phyloP scores from a whole-genome alignment of 2,113 vertebrate species.

The Malaclemys terrapin region DNA sequence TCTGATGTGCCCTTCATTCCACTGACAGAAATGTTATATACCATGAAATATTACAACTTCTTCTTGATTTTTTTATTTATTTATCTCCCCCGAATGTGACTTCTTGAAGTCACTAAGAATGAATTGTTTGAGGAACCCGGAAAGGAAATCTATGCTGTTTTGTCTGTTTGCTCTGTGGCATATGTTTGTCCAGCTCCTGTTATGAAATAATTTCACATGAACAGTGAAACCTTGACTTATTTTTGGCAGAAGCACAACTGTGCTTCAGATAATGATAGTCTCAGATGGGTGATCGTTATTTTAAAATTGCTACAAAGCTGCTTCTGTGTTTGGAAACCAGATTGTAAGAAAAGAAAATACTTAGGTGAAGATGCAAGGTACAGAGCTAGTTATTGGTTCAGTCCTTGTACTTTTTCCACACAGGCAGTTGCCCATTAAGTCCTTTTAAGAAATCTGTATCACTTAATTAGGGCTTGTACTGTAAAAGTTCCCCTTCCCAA shows the following conservation, averaged over 20 bases:
- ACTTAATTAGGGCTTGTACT: accelerated
- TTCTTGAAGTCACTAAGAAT: background rate
- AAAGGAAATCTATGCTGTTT: background rate
- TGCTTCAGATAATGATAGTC: background rate
- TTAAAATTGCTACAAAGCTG: background rate
- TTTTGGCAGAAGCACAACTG: background rate
- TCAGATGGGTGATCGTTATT: background rate
- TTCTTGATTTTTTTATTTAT: background rate
- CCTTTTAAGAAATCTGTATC: background rate
- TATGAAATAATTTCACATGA: background rate
- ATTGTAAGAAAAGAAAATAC: background rate
- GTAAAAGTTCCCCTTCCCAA: background rate
- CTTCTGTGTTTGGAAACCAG: background rate
- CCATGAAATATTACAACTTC: background rate
- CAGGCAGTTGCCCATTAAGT: background rate
- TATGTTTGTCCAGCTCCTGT: background rate
- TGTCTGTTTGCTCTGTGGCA: accelerated
- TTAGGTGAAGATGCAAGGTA: accelerated
- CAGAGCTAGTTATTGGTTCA: background rate
- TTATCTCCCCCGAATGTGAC: too few relatives aligned
- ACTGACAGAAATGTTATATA: accelerated
- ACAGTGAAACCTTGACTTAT: background rate
- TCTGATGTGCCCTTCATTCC: background rate
- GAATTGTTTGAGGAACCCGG: accelerated
- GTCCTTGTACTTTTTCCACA: background rate